phyloP scores from a whole-genome alignment of 1,140 invertebrate genomes.

The Drosophila seguyi region DNA sequence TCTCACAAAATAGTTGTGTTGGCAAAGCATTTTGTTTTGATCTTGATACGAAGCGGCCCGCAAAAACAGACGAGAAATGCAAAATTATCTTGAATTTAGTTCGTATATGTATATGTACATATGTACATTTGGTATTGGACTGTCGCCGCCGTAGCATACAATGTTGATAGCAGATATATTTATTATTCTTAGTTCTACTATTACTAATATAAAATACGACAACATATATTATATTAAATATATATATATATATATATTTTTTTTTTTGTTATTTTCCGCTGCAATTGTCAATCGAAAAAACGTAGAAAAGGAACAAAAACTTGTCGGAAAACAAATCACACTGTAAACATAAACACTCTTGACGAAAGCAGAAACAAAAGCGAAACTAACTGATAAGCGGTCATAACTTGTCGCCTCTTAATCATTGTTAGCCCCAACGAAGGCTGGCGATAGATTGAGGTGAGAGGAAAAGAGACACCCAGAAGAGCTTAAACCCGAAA shows the following conservation, averaged over 20 bases:
- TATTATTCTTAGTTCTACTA: too few relatives aligned
- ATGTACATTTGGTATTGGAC: too few relatives aligned
- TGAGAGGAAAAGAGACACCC: not conserved
- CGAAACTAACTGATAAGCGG: constrained; percentile 60
- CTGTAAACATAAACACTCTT: constrained; percentile 6
- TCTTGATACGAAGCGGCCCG: constrained; percentile 61
- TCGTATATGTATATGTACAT: too few relatives aligned
- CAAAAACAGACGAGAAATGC: constrained; percentile 27
- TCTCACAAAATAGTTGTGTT: constrained; percentile 31
- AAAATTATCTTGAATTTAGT: constrained; percentile 50
- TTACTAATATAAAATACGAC: too few relatives aligned
- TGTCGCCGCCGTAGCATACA: not conserved
- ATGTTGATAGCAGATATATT: too few relatives aligned
- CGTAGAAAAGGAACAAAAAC: not conserved
- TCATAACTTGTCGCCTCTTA: constrained; percentile 30
- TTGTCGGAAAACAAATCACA: constrained; percentile 16
- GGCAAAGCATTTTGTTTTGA: constrained; percentile 59
- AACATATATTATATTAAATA: too few relatives aligned
- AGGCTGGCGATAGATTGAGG: not conserved
- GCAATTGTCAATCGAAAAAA: not conserved
- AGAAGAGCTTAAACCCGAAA: constrained; percentile 18
- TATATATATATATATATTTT: too few relatives aligned
- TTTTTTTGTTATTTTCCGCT: not conserved
- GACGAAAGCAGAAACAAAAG: constrained; percentile 13
- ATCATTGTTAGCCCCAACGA: constrained; percentile 33